Evolutionary conservation across 2,888 invertebrate species (phyloP).

Genomic region (Conus canariensis): DNA sequence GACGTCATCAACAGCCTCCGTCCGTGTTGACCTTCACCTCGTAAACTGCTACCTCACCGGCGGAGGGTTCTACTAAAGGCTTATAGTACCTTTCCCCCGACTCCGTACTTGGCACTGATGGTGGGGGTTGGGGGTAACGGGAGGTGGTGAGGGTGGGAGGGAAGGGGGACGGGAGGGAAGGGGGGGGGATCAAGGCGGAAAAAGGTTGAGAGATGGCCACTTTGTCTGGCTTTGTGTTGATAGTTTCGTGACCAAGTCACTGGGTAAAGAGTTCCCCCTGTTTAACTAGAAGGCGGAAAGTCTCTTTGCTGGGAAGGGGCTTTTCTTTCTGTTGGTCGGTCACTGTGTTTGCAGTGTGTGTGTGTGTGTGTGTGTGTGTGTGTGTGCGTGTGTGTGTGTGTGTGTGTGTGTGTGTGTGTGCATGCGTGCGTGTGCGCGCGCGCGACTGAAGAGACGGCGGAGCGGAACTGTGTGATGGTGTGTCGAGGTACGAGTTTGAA

Average conservation of each 20-base stretch:
- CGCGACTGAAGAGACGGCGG: no score
- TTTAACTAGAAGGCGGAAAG: no score
- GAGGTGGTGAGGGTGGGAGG: neutral
- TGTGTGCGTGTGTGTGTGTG: no score
- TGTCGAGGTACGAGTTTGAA: no score
- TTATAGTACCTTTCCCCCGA: neutral
- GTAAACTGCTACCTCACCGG: neutral
- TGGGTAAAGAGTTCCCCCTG: no score
- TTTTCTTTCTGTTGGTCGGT: neutral
- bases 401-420: no score
- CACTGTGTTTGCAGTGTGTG: neutral
- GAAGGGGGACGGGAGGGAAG: neutral
- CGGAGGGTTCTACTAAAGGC: neutral
- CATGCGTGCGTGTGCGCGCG: no score
- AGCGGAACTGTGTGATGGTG: no score
- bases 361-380: neutral
- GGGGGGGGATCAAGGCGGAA: neutral
- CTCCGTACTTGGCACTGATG: no score
- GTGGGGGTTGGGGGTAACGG: no score
- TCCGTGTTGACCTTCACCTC: constrained; percentile 1
- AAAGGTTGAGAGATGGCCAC: neutral
- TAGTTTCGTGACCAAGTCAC: no score
- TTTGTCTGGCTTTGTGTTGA: neutral
- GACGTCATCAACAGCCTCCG: neutral
- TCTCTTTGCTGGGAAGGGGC: no score